Conservation (phyloP, 2,113 vertebrate species). For the Pseudorectes ferrugineus region DNA sequence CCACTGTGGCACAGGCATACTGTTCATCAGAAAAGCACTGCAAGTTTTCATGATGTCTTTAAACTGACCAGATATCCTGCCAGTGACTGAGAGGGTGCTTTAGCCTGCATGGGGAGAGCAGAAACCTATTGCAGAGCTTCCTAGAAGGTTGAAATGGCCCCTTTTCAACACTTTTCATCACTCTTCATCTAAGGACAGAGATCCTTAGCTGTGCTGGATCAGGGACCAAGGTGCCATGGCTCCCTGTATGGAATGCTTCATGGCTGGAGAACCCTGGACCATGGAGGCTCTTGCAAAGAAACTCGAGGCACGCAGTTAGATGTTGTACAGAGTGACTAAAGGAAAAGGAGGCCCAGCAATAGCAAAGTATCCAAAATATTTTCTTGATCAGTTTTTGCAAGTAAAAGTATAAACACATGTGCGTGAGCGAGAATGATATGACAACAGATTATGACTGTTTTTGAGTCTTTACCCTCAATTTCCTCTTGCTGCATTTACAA, state of each 20-base stretch:
- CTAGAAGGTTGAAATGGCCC: not conserved
- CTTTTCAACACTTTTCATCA: not conserved
- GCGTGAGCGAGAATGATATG: not conserved
- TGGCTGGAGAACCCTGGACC: not conserved
- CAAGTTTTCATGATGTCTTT: fast-evolving
- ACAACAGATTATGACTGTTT: not conserved
- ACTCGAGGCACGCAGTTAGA: fast-evolving
- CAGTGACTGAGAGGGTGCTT: not conserved
- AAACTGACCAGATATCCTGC: not conserved
- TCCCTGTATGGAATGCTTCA: fast-evolving
- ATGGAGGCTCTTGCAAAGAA: not conserved
- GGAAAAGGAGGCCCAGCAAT: not conserved
- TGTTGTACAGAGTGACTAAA: not conserved
- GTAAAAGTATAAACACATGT: constrained; percentile 16
- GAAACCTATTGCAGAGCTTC: not conserved
- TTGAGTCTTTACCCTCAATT: constrained; percentile 3
- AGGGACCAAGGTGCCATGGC: not conserved
- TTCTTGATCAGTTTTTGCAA: not conserved
- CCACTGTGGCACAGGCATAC: not conserved
- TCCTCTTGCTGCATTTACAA: constrained; percentile 18
- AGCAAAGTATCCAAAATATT: not conserved
- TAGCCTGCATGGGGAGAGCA: not conserved
- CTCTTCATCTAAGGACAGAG: not conserved
- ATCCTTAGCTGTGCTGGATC: not conserved
- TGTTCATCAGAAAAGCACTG: not conserved